These are phyloP conservation scores for Oreochromis grahami DNA, from an alignment of 2,797 vertebrate genomes.

Conservation along the genomic window DNA sequence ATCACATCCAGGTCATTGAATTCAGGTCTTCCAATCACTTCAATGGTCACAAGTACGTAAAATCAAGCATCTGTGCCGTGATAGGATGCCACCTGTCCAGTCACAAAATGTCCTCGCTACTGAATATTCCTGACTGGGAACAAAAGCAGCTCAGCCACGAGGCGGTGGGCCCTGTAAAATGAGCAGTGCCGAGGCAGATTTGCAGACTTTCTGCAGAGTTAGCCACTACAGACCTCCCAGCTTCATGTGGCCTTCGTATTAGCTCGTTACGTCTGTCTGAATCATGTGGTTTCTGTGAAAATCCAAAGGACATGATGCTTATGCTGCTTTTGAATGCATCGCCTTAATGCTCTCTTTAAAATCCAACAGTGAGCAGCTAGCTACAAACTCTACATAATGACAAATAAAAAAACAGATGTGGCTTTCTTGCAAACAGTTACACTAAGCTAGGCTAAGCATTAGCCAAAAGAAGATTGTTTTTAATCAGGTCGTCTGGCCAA, in stretches of 20 bases:
- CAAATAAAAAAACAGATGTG: background rate
- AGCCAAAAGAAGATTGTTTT: background rate
- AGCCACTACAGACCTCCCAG: background rate
- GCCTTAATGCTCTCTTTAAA: background rate
- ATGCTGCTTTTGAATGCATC: background rate
- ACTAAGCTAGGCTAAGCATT: background rate
- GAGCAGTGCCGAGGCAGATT: background rate
- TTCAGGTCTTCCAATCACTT: background rate
- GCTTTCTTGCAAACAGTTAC: background rate
- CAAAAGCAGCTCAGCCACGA: too few species aligned
- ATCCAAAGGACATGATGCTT: background rate
- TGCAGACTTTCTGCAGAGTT: background rate
- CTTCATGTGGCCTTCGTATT: background rate
- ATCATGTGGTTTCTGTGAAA: background rate
- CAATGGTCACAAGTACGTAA: rapidly evolving
- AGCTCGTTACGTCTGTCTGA: background rate
- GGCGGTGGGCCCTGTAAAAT: background rate
- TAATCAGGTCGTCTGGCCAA: background rate
- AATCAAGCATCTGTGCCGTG: background rate
- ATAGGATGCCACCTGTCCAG: background rate
- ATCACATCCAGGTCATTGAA: background rate
- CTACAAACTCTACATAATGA: background rate
- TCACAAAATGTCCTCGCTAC: background rate
- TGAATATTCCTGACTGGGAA: background rate
- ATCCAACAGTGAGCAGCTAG: background rate